phyloP scores from a whole-genome alignment of 2,113 vertebrate species.

The Burhinus oedicnemus region DNA sequence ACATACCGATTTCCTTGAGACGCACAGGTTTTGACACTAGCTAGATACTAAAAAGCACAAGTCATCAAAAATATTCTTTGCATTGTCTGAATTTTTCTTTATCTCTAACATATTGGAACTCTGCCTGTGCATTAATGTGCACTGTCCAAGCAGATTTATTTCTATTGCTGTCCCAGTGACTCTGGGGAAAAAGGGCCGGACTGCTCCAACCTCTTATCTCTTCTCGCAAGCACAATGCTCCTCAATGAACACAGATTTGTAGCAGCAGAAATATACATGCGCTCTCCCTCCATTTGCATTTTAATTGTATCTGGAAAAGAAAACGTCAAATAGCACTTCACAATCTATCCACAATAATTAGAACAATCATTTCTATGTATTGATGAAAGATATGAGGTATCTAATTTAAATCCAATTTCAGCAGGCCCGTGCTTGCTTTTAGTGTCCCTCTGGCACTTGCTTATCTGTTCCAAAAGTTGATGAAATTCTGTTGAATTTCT shows the following conservation, averaged over 20 bases:
- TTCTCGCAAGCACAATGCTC: not conserved
- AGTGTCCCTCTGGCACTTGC: not conserved
- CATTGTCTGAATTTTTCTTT: not conserved
- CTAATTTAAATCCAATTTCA: not conserved
- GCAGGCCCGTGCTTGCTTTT: not conserved
- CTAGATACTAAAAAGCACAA: not conserved
- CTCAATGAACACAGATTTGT: not conserved
- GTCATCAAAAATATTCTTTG: not conserved
- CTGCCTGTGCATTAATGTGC: not conserved
- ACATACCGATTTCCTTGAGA: accelerated
- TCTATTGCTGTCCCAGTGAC: not conserved
- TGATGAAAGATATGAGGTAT: not conserved
- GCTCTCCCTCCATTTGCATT: not conserved
- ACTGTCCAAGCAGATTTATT: not conserved
- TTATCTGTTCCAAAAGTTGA: not conserved
- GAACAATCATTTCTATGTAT: not conserved
- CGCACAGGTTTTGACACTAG: not conserved
- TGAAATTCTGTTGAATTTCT: not conserved
- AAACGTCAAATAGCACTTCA: not conserved
- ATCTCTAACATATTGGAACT: accelerated
- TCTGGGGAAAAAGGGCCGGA: not conserved
- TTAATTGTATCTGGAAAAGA: not conserved
- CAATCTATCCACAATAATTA: not conserved
- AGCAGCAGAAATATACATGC: not conserved
- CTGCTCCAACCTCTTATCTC: not conserved